Evolutionary conservation across 2,888 invertebrate species (phyloP).

Genomic region (Campopleginae sp.): DNA sequence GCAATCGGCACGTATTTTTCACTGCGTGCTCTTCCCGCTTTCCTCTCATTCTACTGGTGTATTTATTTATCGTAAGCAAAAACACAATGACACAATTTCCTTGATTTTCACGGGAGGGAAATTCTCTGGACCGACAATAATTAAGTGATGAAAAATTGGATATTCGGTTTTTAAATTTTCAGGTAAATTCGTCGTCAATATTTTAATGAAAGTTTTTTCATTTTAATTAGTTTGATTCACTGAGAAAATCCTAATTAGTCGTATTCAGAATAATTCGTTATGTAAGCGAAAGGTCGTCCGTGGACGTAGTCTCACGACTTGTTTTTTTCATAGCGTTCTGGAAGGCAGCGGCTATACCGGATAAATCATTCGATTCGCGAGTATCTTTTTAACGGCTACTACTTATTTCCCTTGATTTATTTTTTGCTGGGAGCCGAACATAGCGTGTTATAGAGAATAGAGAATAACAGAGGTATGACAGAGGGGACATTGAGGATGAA

Average conservation of each 20-base stretch:
- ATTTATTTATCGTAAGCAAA: background rate
- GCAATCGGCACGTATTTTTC: constrained; percentile 52
- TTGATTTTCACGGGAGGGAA: background rate
- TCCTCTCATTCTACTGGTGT: background rate
- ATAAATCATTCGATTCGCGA: background rate
- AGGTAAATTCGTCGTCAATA: too few relatives aligned
- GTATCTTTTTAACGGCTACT: constrained; percentile 11
- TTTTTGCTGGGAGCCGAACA: constrained; percentile 21
- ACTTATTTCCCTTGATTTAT: constrained; percentile 40
- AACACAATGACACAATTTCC: background rate
- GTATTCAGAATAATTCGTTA: background rate
- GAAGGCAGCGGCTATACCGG: background rate
- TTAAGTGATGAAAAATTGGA: background rate
- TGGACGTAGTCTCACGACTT: background rate
- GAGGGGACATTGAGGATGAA: constrained; percentile 36
- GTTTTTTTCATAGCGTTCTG: background rate
- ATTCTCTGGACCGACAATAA: background rate
- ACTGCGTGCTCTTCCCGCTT: background rate
- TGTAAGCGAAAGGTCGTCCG: background rate
- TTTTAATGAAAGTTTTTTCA: too few relatives aligned
- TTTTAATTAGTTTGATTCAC: background rate
- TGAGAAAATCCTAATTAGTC: background rate
- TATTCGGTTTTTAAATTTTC: background rate
- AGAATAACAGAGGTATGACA: constrained; percentile 30
- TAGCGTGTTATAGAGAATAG: background rate